Conservation (phyloP, 2,113 vertebrate species). For the Buteo buteo region DNA sequence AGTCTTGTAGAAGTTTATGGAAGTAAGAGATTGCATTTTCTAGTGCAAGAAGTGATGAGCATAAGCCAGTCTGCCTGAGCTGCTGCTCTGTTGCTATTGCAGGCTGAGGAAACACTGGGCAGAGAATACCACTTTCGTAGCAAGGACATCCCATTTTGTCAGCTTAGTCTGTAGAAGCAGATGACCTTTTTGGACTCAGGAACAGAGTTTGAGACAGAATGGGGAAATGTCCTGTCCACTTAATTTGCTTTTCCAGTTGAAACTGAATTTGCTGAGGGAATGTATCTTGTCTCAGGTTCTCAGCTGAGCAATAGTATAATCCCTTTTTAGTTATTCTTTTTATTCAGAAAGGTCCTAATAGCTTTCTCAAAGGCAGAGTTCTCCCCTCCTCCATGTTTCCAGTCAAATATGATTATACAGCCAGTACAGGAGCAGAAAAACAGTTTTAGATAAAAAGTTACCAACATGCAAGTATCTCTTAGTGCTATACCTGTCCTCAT, state of each 20-base stretch:
- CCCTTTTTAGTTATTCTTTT: background rate
- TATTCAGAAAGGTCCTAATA: background rate
- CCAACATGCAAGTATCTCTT: background rate
- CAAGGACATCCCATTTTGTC: background rate
- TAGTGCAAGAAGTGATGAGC: background rate
- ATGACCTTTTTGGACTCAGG: background rate
- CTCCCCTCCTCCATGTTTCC: background rate
- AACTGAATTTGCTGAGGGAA: background rate
- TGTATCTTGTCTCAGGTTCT: background rate
- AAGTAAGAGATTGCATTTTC: background rate
- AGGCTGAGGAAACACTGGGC: background rate
- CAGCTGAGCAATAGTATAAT: background rate
- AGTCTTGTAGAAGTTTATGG: background rate
- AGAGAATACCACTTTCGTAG: background rate
- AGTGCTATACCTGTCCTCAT: background rate
- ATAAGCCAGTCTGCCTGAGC: background rate
- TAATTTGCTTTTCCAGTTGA: background rate
- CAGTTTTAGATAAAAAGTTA: background rate
- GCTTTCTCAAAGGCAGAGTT: background rate
- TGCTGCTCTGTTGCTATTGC: background rate
- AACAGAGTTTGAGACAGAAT: background rate
- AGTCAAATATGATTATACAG: background rate
- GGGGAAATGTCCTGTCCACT: accelerated
- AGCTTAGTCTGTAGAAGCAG: background rate
- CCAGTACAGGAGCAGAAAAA: background rate